Base-by-base conservation (phyloP, 2,888 invertebrate genomes). In the Hipparchia sbordonii region DNA sequence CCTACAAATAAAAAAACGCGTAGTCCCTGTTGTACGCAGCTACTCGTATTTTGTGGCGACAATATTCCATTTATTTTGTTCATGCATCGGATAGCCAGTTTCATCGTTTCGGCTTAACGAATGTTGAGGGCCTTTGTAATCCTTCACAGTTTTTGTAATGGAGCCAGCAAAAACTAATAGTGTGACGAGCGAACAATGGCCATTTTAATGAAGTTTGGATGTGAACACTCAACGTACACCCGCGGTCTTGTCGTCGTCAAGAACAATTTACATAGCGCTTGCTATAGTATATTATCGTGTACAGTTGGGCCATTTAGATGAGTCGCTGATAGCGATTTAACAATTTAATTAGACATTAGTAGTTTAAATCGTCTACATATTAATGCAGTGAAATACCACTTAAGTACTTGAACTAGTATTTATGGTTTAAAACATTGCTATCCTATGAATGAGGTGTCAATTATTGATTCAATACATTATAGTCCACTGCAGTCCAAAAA, bases 121-220 rank as follows among this genome's bases (percentile, higher is more conserved):
- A 74, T 76, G 75, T 74, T 77, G 81, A 81, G 81, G 77, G 78
- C 80, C 82, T 84, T 84, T 84, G 82, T 82, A 79, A 79, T 78
- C 82, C 74, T 79, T 82, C 81, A 80, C 77, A 80, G 82, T 87
- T 87, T 88, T 87, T 87, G 84, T 84, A 76, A 81, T 76, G 79
- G 79, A 77, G 79, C 76, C 83, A 80, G 86, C 87, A 87, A 89
- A 88, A 89, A 87, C 85, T 85, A 82, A 86, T 85, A 82, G 83
- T 85, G 83, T 83, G 85, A 84, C 82, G 77, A 79, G 78, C 81
- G 82, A 85, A 89, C 88, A 89, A 90, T 87, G 84, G 82, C 73
- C 77, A 77, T 78, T 79, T 82, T 87, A 85, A 88, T 86, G 83
- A 85, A 86, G 83, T 83, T 82, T 82, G 81, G 82, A 83, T 81